A percentile compares a stretch with the other conserved stretches of the same genome.
Evolutionary conservation across 2,113 vertebrate genomes (phyloP).

Genomic region (Cottus gobio): DNA sequence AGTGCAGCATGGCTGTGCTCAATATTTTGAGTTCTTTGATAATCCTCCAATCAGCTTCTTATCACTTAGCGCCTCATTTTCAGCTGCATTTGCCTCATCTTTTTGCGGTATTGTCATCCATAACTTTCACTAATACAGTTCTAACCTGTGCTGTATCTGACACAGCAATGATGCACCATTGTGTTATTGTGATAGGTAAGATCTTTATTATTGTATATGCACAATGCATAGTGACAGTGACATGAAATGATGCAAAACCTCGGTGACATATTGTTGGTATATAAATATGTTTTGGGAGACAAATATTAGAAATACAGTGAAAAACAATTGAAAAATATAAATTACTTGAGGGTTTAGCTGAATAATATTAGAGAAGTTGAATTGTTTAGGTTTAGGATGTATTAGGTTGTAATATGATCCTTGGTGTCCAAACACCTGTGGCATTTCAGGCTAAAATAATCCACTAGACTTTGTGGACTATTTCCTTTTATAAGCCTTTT

Average conservation of each 20-base stretch:
- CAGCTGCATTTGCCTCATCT: neutral
- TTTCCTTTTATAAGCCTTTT: neutral
- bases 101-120: neutral
- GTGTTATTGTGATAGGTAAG: neutral
- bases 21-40: neutral
- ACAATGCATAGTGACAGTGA: neutral
- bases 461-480: no score
- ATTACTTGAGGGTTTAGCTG: neutral
- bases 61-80: neutral
- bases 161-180: neutral
- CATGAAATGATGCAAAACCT: neutral
- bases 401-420: neutral
- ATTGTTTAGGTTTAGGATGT: neutral
- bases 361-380: neutral
- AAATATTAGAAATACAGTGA: neutral
- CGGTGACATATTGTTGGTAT: neutral
- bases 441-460: neutral
- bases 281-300: neutral
- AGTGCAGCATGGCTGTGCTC: neutral
- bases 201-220: neutral
- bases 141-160: neutral
- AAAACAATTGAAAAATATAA: neutral
- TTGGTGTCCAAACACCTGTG: neutral
- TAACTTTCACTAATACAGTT: neutral
- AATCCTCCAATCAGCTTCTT: neutral